Conservation (phyloP, 2,888 invertebrate species). For the Ernsta delagoae region DNA sequence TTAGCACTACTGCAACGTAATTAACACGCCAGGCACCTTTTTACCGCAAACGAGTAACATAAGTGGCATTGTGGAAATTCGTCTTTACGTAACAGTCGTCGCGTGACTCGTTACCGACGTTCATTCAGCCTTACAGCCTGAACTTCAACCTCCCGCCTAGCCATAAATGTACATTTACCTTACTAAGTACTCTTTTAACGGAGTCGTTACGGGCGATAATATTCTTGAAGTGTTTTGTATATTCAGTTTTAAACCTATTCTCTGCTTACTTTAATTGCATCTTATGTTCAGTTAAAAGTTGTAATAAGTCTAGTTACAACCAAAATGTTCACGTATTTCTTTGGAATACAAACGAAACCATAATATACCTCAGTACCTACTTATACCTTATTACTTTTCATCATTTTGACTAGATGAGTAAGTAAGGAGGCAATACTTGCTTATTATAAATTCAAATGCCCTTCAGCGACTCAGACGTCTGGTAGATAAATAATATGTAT, state of each 20-base stretch:
- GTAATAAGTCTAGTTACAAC: too few relatives aligned
- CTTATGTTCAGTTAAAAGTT: too few relatives aligned
- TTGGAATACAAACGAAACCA: too few relatives aligned
- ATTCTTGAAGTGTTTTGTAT: not conserved
- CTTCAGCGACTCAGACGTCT: too few relatives aligned
- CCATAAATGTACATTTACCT: constrained; percentile 37
- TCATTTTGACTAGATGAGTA: too few relatives aligned
- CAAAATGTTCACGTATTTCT: too few relatives aligned
- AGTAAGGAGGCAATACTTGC: too few relatives aligned
- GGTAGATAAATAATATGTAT: too few relatives aligned
- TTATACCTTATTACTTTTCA: too few relatives aligned
- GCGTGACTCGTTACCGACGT: constrained; percentile 64
- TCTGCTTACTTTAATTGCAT: too few relatives aligned
- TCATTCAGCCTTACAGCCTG: constrained; percentile 66
- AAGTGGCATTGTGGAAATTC: constrained; percentile 65
- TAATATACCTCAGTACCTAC: too few relatives aligned
- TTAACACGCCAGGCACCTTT: constrained; percentile 72
- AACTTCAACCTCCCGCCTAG: constrained; percentile 43
- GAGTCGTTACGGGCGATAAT: constrained; percentile 22
- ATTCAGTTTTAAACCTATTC: not conserved
- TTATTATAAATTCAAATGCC: too few relatives aligned
- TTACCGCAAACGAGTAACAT: constrained; percentile 72
- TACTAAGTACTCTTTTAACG: constrained; percentile 33
- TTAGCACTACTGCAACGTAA: constrained; percentile 72
- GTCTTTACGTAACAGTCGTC: constrained; percentile 65